A percentile compares a stretch with the other conserved stretches of the same genome.
Evolutionary conservation across 2,888 invertebrate species (phyloP).

Genomic region (Chaetoderma sp.): DNA sequence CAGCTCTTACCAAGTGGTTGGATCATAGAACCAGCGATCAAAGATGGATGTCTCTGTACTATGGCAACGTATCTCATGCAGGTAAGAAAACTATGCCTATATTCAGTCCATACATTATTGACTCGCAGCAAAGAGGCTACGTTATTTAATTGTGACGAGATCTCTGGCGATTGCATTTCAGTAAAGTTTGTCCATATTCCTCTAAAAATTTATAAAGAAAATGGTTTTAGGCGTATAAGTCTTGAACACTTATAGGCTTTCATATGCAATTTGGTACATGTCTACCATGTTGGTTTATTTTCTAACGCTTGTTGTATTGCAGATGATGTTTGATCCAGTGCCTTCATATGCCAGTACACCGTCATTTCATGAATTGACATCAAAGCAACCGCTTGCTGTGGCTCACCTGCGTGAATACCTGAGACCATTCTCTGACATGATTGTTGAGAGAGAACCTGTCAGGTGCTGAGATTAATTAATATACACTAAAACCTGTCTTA

Average conservation of each 20-base stretch:
- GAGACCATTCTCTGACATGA: not conserved
- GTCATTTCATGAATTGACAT: conserved; percentile 58
- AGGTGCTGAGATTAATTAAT: too few relatives aligned
- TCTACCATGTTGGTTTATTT: too few relatives aligned
- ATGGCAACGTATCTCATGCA: conserved; percentile 65
- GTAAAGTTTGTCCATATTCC: not conserved
- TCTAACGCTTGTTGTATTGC: conserved; percentile 17
- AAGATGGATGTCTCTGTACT: conserved; percentile 54
- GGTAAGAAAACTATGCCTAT: conserved; percentile 37
- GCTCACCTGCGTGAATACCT: conserved; percentile 60
- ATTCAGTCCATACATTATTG: too few relatives aligned
- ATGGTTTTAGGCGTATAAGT: too few relatives aligned
- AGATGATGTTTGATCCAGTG: conserved; percentile 57
- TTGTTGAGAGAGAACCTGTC: not conserved
- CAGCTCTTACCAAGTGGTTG: conserved; percentile 64
- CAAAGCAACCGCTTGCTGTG: conserved; percentile 60
- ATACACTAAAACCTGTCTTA: too few relatives aligned
- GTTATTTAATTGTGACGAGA: too few relatives aligned
- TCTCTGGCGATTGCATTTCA: too few relatives aligned
- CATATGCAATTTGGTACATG: too few relatives aligned
- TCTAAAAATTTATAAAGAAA: not conserved
- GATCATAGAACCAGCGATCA: conserved; percentile 62
- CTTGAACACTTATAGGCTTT: too few relatives aligned
- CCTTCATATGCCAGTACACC: conserved; percentile 40
- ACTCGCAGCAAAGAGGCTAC: too few relatives aligned